Evolutionary conservation across 92 coral and sea anemone genomes (phyloP), one percentile per base, ranked within the genome.

Genomic region (Epizoanthus scotinus): DNA sequence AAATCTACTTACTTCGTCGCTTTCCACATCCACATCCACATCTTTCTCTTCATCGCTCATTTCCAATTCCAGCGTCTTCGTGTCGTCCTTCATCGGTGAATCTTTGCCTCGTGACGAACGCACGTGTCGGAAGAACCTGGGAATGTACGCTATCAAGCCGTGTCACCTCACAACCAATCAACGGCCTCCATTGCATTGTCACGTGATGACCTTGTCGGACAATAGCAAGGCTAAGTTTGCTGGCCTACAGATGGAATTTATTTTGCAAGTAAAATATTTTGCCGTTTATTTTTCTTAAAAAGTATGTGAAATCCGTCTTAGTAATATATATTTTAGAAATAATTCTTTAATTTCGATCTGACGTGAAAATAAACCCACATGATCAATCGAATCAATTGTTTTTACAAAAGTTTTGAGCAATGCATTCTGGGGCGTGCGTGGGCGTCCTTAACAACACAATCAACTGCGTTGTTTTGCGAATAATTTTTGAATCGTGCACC

Each of bases 21-120:
- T 93, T 91, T 95, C 99, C 64, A 95, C 90, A 81, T 95, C 99
- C 24, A 95, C 90, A 78, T 95, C 99, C 24, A 95, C 87, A 74
- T 95, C 98, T 73, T 91, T 91, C 63, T 93, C 97, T 78, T 95
- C 99, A 90, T 94, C 98, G 87, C 98, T 95, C 98, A 93, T 93
- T 86, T 84, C 87, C 98, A 93, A 91, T 86, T 84, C 87, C 61
- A 38, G 82, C 54, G 58, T 78, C 86, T 87, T 89, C 57, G 78
- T 80, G 63, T 86, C 86, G 89, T 88, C 82, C 89, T 78, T 84
- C 82, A 6, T 47, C 52, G 17, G 52, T 64, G 78, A 47, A 52
- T 77, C 67, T 85, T 47, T 86, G 85, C 91, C 96, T 91, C 93
- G 93, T 91, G 96, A 91, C 92, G 86, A 70, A 42, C 92, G 96